Evolutionary conservation across 2,113 vertebrate genomes (phyloP), one percentile per base, ranked within the genome.

Genomic region (Daphoenositta chrysoptera): DNA sequence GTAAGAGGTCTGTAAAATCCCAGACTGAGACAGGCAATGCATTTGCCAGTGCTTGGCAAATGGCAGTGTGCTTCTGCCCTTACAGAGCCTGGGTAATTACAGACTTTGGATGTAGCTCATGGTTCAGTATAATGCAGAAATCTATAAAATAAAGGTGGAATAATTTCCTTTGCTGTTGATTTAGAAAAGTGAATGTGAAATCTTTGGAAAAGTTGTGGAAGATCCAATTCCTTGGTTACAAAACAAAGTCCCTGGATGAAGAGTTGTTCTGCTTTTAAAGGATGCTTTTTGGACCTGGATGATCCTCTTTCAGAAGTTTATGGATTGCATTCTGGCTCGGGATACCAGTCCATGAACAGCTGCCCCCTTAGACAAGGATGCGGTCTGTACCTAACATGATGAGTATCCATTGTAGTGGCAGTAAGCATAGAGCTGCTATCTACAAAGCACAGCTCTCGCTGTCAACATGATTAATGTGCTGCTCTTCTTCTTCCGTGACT

Each of bases 381-480:
- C 13, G 37, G 45, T 72, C 57, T 57, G 21, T 57, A 65, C 37
- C 71, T 66, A 80, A 77, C 90, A 90, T 47, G 71, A 85, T 7
- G 4, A 66, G 42, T 89, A 61, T 14, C 27, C 33, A 50, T 73
- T 89, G 56, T 39, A 91, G 71, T 22, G 60, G 28, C 33, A 86
- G 66, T n/a, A 58, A 86, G 58, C 63, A 83, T 6, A 77, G 35
- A 69, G 66, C 58, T 54, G 50, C 83, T 93, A 8, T 83, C 89
- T 89, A 14, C 48, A 68, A 94, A 90, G 60, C 45, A 70, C 54
- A 92, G 42, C 54, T 90, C 64, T 86, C 76, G 48, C 78, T 90
- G 78, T 86, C 96, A 88, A 37, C n/a, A 44, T 68, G 86, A 94
- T 89, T 86, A 81, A 96, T 86, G 71, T 31, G 23, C 71, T 92